Evolutionary conservation across 2,113 vertebrate genomes (phyloP).

Genomic region (Semnopithecus entellus): DNA sequence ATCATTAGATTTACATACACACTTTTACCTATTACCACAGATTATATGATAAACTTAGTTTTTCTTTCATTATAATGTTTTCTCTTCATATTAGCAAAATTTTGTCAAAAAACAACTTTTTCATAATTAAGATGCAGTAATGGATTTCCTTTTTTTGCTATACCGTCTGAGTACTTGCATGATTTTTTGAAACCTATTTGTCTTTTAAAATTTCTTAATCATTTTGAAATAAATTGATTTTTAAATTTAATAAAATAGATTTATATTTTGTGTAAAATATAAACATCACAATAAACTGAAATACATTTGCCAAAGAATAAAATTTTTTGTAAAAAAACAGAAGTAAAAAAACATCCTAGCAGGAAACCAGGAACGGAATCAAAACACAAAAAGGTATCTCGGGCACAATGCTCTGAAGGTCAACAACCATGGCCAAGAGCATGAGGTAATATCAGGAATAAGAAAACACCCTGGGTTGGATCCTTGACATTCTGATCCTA

Average conservation of each 20-base stretch:
- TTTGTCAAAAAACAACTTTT: background rate
- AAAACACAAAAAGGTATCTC: conserved; percentile 67
- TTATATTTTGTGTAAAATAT: background rate
- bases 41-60: conserved; percentile 33
- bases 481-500: background rate
- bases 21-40: conserved; percentile 22
- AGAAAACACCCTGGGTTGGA: conserved; percentile 53
- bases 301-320: conserved; percentile 43
- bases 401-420: conserved; percentile 68
- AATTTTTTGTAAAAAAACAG: conserved; percentile 40
- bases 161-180: background rate
- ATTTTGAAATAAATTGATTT: conserved; percentile 27
- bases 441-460: conserved; percentile 69
- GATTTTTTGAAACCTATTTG: background rate
- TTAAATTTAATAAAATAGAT: conserved; percentile 39
- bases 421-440: conserved; percentile 48
- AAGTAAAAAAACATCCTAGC: conserved; percentile 57
- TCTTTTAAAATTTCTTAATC: conserved; percentile 38
- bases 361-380: conserved; percentile 69
- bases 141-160: conserved; percentile 3
- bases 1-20: background rate
- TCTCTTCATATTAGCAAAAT: conserved; percentile 41
- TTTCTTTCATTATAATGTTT: conserved; percentile 22
- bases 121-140: conserved; percentile 16
- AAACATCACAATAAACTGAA: conserved; percentile 38